Percentiles rank a stretch among this genome's conserved stretches.
Conservation (phyloP, 2,888 invertebrate genomes). For the Caenorhabditis sp. region DNA sequence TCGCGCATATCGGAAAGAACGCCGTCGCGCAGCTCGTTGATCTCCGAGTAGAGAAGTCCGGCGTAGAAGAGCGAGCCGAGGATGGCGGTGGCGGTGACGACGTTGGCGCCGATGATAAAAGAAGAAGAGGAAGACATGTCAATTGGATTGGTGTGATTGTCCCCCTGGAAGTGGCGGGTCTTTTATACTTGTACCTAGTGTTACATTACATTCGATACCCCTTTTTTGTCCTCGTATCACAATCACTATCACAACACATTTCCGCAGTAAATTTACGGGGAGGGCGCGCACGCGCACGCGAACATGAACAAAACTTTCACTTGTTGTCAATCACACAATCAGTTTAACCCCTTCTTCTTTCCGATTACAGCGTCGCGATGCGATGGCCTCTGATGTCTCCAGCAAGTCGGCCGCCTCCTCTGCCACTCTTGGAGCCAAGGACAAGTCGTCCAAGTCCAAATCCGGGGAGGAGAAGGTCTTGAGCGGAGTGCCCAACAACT, state of each 20-base stretch:
- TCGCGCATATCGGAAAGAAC: constrained; percentile 13
- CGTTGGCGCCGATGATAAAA: constrained; percentile 16
- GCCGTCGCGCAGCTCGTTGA: constrained; percentile 26
- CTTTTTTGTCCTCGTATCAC: background rate
- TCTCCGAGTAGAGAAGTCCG: constrained; percentile 31
- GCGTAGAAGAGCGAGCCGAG: constrained; percentile 33
- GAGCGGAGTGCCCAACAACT: constrained; percentile 39
- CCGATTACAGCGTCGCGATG: too few relatives aligned
- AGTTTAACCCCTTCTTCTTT: too few relatives aligned
- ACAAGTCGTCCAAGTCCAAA: background rate
- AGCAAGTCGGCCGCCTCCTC: constrained; percentile 4
- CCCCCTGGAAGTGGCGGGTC: background rate
- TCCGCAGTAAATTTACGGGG: too few relatives aligned
- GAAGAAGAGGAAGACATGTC: constrained; percentile 14
- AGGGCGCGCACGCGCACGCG: too few relatives aligned
- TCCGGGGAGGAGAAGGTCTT: constrained; percentile 35
- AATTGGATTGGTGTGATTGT: background rate
- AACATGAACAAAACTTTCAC: too few relatives aligned
- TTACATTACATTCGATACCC: too few relatives aligned
- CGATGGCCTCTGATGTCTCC: too few relatives aligned
- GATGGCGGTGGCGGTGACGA: constrained; percentile 19
- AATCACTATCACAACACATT: background rate
- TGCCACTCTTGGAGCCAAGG: too few relatives aligned
- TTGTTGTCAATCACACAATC: too few relatives aligned
- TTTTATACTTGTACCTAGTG: background rate